A percentile compares a stretch with the other conserved stretches of the same genome.
phyloP scores from a whole-genome alignment of 92 coral and sea anemone species.

The Pocillopora grandis region DNA sequence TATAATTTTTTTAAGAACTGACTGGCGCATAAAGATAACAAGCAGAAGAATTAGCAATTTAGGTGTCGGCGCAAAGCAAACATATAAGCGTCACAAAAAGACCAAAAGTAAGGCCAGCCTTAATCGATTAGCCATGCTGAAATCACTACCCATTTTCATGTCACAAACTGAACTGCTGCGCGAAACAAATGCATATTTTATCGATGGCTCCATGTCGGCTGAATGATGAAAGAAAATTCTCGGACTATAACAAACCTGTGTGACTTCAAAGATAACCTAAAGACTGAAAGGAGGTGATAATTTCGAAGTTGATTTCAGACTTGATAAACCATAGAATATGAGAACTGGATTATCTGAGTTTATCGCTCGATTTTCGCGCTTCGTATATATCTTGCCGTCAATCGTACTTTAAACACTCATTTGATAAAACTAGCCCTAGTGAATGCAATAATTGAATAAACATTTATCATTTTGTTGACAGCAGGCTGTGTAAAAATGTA shows the following conservation, averaged over 20 bases:
- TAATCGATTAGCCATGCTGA: too few species aligned
- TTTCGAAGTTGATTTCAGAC: background rate
- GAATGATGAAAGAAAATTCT: background rate
- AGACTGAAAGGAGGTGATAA: background rate
- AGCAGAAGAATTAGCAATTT: background rate
- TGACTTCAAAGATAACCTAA: background rate
- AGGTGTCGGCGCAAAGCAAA: too few species aligned
- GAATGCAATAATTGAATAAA: background rate
- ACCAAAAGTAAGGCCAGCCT: too few species aligned
- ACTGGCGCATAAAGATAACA: background rate
- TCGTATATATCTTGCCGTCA: background rate
- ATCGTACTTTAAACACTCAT: background rate
- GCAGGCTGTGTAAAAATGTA: background rate
- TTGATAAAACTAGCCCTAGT: background rate
- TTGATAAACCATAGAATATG: background rate
- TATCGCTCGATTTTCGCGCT: background rate
- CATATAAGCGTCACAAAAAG: too few species aligned
- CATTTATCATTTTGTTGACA: background rate
- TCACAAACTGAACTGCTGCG: too few species aligned
- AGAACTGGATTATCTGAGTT: background rate
- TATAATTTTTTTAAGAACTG: too few species aligned
- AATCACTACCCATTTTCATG: too few species aligned
- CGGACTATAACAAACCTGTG: background rate
- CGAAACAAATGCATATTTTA: too few species aligned
- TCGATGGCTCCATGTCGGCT: too few species aligned